These are phyloP conservation scores for Calameuta idolon DNA, from an alignment of 2,888 invertebrate genomes.

Conservation along the genomic window DNA sequence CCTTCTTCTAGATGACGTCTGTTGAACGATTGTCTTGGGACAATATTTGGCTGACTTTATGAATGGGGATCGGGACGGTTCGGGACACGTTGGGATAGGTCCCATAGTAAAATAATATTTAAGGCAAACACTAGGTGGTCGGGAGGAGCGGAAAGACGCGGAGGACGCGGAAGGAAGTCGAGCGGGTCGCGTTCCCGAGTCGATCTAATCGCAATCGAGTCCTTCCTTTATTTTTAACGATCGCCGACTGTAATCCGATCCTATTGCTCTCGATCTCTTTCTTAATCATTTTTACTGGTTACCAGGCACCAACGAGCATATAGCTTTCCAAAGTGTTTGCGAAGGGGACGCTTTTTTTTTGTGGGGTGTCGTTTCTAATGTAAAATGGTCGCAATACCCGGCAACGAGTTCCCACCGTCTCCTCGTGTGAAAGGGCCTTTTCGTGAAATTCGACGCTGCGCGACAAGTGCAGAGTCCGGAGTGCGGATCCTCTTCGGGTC, in stretches of 20 bases:
- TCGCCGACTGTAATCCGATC: no score
- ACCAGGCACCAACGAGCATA: no score
- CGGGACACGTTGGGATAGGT: slow-evolving; percentile 26
- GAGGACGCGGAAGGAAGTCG: slow-evolving; percentile 29
- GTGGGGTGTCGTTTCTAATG: slow-evolving; percentile 40
- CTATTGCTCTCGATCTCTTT: no score
- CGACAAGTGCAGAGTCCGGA: slow-evolving; percentile 44
- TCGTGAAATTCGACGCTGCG: slow-evolving; percentile 50
- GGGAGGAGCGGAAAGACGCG: neutral
- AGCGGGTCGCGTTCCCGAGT: slow-evolving; percentile 16
- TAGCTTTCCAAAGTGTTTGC: slow-evolving; percentile 40
- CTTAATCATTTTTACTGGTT: no score
- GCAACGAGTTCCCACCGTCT: slow-evolving; percentile 58
- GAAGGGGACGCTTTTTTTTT: slow-evolving; percentile 41
- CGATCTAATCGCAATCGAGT: neutral
- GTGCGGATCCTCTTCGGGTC: neutral
- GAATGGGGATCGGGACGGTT: slow-evolving; percentile 40
- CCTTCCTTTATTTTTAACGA: neutral
- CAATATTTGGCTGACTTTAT: slow-evolving; percentile 52
- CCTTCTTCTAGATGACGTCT: slow-evolving; percentile 30
- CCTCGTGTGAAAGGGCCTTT: slow-evolving; percentile 54
- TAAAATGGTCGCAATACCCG: neutral
- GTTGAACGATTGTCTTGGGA: slow-evolving; percentile 50
- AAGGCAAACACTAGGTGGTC: slow-evolving; percentile 41
- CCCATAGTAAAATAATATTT: slow-evolving; percentile 52